A percentile compares a stretch with the other conserved stretches of the same genome.
phyloP scores from a whole-genome alignment of 2,113 vertebrate genomes.

The Abramis brama region DNA sequence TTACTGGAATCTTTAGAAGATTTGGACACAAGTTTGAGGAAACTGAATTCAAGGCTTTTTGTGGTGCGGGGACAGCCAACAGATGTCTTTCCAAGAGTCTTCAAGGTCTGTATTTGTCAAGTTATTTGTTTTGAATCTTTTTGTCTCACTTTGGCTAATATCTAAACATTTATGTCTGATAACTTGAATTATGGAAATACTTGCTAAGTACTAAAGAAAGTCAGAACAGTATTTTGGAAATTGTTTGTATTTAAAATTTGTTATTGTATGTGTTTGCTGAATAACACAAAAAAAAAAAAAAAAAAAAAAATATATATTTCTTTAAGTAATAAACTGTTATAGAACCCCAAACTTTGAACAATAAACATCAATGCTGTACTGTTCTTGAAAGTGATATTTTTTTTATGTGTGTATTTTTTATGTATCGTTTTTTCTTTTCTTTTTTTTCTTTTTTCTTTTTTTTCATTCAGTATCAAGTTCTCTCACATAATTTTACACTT shows the following conservation, averaged over 20 bases:
- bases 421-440: not conserved
- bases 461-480: no score
- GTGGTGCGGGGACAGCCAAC: slow-evolving; percentile 93
- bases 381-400: not conserved
- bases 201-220: no score
- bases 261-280: not conserved
- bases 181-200: no score
- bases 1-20: slow-evolving; percentile 93
- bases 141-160: not conserved
- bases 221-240: not conserved
- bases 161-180: not conserved
- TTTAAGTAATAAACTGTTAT: not conserved
- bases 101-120: slow-evolving; percentile 82
- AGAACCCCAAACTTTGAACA: not conserved
- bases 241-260: not conserved
- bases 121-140: not conserved
- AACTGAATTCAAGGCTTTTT: slow-evolving; percentile 92
- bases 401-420: no score
- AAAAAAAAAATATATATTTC: no score
- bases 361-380: not conserved
- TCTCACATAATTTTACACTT: not conserved
- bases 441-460: no score
- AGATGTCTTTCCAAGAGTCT: slow-evolving; percentile 93
- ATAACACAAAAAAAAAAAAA: not conserved
- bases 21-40: slow-evolving; percentile 91